Evolutionary conservation across 2,888 invertebrate species (phyloP), one percentile per base, ranked within the genome.

Genomic region (Seira musarum): DNA sequence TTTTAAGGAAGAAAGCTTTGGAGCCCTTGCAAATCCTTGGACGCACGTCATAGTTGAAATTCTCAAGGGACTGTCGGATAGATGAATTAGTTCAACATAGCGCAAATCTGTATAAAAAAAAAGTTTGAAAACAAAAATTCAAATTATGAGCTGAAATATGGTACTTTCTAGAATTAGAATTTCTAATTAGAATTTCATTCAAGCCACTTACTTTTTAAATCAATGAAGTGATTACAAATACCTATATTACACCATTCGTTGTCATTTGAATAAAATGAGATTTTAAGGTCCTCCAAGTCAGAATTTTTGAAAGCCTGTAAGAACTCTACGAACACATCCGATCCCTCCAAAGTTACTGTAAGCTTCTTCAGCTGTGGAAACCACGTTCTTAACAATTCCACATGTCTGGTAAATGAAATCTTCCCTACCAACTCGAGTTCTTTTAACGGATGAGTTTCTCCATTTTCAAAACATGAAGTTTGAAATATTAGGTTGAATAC

Each of bases 311-410:
- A 40, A 0, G 30, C 19, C 22, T 17, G 22, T 0, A 67, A 53
- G 40, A 75, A 75, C 6, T 67, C 67, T 1, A 67, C 74, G 8
- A 70, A 64, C 1, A 63, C 77, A 6, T 69, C 77, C 2, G 77
- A 49, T 30, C 64, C 72, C 0, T 73, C 65, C 40, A 73, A 19
- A 1, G 40, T n/a, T 1, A 73, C 53, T 0, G 64, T 53, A 25
- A 53, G 17, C 63, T 61, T 69, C 22, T 22, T 46, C 57, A 77
- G 15, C 2, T 53, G 5, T 1, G 77, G 77, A 57, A 77, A 77
- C 64, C 77, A 69, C 15, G 21, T 25, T 5, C 19, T 13, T 2
- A 77, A 5, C 6, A 53, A 13, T 1, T 64, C 25, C 10, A 77
- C 17, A 30, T 69, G 40, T 10, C 53, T 40, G n/a, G 46, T 53